Evolutionary conservation across 2,113 vertebrate genomes (phyloP).

Genomic region (Petromus typicus): DNA sequence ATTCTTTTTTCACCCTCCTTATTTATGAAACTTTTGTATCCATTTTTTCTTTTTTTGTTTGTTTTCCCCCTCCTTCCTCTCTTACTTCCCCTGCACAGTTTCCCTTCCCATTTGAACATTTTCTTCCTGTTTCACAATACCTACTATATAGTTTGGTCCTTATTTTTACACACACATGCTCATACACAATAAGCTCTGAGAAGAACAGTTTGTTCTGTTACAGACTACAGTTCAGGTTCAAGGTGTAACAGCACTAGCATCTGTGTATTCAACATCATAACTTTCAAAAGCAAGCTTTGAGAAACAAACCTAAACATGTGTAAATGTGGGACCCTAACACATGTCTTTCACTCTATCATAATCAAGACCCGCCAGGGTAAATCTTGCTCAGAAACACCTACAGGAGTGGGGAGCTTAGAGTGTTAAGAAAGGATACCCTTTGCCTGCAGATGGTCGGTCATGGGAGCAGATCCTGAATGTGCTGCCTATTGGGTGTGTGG

Average conservation of each 20-base stretch:
- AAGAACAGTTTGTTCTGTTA: not conserved
- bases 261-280: no score
- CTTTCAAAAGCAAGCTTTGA: no score
- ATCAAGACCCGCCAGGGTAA: not conserved
- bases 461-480: not conserved
- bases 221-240: not conserved
- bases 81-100: not conserved
- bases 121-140: not conserved
- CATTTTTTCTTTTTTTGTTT: not conserved
- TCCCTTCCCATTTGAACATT: not conserved
- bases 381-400: accelerated
- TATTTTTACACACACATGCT: not conserved
- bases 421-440: no score
- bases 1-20: not conserved
- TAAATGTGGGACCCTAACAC: no score
- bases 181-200: not conserved
- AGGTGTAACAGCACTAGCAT: not conserved
- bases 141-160: not conserved
- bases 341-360: no score
- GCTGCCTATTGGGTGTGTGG: not conserved
- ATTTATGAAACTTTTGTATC: not conserved
- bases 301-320: no score
- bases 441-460: not conserved
- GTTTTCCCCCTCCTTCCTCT: not conserved
- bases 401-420: not conserved